Percentiles rank a stretch among this genome's conserved stretches.
phyloP scores from a whole-genome alignment of 1,140 invertebrate species.

The Microvelia longipes region DNA sequence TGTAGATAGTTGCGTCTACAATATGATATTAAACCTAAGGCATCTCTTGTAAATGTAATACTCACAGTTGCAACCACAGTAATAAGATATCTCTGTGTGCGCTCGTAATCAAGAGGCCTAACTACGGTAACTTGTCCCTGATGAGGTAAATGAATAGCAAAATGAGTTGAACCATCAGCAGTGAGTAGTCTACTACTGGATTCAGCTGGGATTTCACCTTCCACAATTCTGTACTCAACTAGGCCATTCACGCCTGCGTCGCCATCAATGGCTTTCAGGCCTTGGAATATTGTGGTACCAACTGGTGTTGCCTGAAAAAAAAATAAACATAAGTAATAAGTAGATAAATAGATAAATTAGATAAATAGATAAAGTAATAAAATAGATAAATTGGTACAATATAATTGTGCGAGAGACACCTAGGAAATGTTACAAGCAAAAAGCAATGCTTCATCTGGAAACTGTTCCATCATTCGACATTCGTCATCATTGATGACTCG shows the following conservation, averaged over 20 bases:
- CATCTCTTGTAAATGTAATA: no score
- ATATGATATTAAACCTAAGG: no score
- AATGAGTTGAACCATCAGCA: slow-evolving; percentile 66
- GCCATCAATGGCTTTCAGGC: slow-evolving; percentile 63
- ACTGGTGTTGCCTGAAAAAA: slow-evolving; percentile 59
- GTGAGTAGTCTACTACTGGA: slow-evolving; percentile 38
- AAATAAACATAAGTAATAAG: slow-evolving; percentile 7
- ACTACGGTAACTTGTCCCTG: slow-evolving; percentile 81
- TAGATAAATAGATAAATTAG: no score
- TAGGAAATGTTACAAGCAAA: no score
- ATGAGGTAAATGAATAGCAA: slow-evolving; percentile 73
- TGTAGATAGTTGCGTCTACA: no score
- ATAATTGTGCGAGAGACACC: no score
- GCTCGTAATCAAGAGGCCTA: slow-evolving; percentile 74
- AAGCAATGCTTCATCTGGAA: no score
- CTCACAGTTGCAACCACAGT: slow-evolving; percentile 78
- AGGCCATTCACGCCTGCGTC: slow-evolving; percentile 76
- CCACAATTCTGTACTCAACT: slow-evolving; percentile 60
- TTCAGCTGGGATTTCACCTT: slow-evolving; percentile 38
- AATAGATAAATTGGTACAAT: no score
- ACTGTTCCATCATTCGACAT: neutral
- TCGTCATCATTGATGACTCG: neutral
- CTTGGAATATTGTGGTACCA: slow-evolving; percentile 70
- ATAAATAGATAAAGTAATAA: no score
- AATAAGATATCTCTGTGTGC: slow-evolving; percentile 71